Percentiles rank a stretch among this genome's conserved stretches.
Evolutionary conservation across 2,888 invertebrate species (phyloP).

Genomic region (Pseudococcus longispinus): DNA sequence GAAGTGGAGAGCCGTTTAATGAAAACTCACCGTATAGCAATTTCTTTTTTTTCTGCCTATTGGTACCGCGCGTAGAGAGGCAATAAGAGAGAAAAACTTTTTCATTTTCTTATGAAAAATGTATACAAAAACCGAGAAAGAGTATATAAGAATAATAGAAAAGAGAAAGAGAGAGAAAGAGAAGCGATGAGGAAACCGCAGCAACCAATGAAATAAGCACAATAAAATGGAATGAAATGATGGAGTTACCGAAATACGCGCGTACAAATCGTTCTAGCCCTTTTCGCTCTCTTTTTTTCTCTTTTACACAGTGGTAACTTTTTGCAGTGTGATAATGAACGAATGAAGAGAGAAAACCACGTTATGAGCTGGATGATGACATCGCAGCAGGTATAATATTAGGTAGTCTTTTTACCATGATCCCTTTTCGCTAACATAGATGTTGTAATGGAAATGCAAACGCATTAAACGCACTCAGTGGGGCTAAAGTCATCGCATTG

Average conservation of each 20-base stretch:
- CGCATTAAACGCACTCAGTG: background rate
- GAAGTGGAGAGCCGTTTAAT: constrained; percentile 40
- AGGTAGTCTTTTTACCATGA: background rate
- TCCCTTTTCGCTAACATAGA: background rate
- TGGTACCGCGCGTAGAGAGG: constrained; percentile 33
- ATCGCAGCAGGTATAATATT: constrained; percentile 16
- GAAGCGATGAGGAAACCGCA: background rate
- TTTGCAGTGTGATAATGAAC: constrained; percentile 37
- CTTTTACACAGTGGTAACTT: background rate
- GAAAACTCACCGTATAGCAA: constrained; percentile 38
- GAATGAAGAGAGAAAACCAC: constrained; percentile 19
- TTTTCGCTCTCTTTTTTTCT: background rate
- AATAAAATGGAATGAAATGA: constrained; percentile 39
- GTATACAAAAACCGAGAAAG: constrained; percentile 32
- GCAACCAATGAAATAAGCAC: background rate
- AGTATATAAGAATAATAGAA: constrained; percentile 35
- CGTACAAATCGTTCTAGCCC: background rate
- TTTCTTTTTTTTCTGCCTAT: constrained; percentile 23
- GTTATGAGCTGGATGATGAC: constrained; percentile 3
- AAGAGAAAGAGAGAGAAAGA: background rate
- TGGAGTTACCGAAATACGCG: constrained; percentile 25
- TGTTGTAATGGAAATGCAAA: constrained; percentile 11
- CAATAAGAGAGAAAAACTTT: constrained; percentile 40
- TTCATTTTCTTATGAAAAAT: constrained; percentile 45
- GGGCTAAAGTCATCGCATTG: background rate